Conservation (phyloP, 2,797 vertebrate species). For the Molossus alvarezi region DNA sequence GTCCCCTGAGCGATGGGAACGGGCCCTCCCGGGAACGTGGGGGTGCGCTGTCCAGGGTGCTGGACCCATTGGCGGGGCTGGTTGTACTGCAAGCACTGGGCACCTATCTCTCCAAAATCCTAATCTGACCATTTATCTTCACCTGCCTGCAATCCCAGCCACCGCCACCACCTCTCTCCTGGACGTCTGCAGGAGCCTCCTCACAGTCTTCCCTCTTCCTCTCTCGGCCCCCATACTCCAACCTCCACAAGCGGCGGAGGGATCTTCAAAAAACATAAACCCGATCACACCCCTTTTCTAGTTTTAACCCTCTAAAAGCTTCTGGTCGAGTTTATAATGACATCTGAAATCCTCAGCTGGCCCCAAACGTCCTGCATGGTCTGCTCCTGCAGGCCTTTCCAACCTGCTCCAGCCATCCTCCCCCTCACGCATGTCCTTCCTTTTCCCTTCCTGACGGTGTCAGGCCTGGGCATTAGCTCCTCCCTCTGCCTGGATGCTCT, state of each 20-base stretch:
- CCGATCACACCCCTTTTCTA: background rate
- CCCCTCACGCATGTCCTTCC: background rate
- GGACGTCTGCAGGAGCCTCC: background rate
- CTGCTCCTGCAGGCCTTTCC: background rate
- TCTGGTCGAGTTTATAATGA: background rate
- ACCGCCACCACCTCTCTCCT: background rate
- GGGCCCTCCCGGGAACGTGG: accelerated
- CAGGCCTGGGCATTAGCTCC: background rate
- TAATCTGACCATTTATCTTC: background rate
- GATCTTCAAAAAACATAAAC: constrained; percentile 37
- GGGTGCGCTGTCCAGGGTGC: constrained; percentile 70
- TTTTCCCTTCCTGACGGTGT: background rate
- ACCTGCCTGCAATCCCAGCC: too few relatives aligned
- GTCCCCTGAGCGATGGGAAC: background rate
- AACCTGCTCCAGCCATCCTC: background rate
- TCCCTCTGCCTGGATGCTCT: background rate
- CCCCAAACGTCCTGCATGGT: too few relatives aligned
- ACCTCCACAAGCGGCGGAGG: background rate
- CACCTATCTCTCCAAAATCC: background rate
- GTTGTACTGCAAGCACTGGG: background rate
- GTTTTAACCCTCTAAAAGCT: background rate
- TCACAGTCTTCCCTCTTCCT: background rate
- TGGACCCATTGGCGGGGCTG: accelerated
- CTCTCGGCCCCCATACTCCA: background rate
- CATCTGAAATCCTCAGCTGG: background rate